phyloP scores from a whole-genome alignment of 30 jellyfish, hydroid and myxozoan species.

The Sanderia malayensis region DNA sequence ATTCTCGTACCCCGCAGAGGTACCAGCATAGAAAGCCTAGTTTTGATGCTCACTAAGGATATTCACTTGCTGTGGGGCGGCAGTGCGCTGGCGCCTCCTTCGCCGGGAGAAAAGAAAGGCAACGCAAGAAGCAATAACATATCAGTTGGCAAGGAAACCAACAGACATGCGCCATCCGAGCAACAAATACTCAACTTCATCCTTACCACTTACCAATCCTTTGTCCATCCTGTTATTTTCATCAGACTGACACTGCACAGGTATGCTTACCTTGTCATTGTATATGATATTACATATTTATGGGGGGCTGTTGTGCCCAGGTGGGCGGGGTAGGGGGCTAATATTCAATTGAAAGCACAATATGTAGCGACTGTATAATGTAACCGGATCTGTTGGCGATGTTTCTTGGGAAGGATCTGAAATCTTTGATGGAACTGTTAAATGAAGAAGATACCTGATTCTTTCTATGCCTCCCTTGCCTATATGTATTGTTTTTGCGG shows the following conservation, averaged over 20 bases:
- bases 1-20: conserved; percentile 62
- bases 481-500: no score
- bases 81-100: conserved; percentile 64
- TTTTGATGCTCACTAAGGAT: conserved; percentile 65
- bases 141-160: conserved; percentile 43
- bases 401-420: no score
- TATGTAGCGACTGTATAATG: no score
- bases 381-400: no score
- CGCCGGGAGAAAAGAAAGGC: conserved; percentile 63
- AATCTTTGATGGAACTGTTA: no score
- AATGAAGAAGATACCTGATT: no score
- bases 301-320: no score
- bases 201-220: conserved; percentile 77
- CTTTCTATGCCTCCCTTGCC: no score
- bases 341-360: no score
- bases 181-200: conserved; percentile 74
- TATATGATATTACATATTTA: no score
- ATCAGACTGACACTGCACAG: conserved; percentile 83
- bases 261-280: no score
- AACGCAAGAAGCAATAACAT: not conserved
- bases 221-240: conserved; percentile 82
- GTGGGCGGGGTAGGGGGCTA: no score
- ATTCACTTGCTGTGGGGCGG: conserved; percentile 91
- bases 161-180: conserved; percentile 63
- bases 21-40: conserved; percentile 69